Conservation (phyloP, 2,113 vertebrate species). For the Rhabdomys dilectus region DNA sequence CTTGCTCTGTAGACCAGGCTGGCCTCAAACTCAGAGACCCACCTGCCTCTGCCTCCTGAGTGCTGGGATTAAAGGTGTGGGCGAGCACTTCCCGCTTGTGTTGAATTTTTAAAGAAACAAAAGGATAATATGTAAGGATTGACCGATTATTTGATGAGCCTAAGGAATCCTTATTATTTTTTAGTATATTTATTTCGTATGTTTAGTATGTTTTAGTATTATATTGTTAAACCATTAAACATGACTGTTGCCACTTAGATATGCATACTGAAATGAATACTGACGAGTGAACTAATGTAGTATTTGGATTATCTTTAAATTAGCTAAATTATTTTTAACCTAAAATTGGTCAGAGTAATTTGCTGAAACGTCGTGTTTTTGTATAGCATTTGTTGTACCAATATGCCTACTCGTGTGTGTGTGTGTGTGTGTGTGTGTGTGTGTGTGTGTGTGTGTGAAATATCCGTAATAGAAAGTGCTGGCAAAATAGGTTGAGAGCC, state of each 20-base stretch:
- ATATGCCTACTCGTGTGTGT: constrained; percentile 20
- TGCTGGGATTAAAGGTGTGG: too few species aligned
- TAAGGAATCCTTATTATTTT: constrained; percentile 39
- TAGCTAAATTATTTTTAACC: constrained; percentile 42
- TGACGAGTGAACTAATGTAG: constrained; percentile 36
- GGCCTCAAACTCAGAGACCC: too few species aligned
- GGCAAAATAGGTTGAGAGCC: background rate
- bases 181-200: background rate
- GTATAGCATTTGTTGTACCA: background rate
- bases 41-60: too few species aligned
- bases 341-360: background rate
- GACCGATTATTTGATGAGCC: constrained; percentile 40
- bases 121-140: background rate
- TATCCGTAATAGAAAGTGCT: constrained; percentile 13
- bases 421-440: background rate
- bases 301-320: constrained; percentile 40
- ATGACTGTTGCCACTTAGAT: constrained; percentile 35
- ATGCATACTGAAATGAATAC: constrained; percentile 59
- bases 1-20: too few species aligned
- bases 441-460: background rate
- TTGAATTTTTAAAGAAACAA: background rate
- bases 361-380: constrained; percentile 28
- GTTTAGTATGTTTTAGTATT: background rate
- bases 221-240: constrained; percentile 50
- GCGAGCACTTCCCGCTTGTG: too few species aligned